phyloP scores from a whole-genome alignment of 2,888 invertebrate species.

The Caradrina clavipalpis region DNA sequence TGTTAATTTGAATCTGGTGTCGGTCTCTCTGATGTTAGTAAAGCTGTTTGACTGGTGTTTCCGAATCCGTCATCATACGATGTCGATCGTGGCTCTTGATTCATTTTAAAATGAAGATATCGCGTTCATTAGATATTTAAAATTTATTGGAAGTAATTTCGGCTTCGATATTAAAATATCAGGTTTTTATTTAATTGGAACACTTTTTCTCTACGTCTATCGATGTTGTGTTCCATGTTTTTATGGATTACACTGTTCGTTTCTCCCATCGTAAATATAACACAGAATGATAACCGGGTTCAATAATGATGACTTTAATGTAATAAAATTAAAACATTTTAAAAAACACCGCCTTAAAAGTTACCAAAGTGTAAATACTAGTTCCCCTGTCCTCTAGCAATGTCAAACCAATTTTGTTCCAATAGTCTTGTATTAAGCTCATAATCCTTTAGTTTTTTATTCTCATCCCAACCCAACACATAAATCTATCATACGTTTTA shows the following conservation, averaged over 20 bases:
- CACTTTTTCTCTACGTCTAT: conserved; percentile 65
- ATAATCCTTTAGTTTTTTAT: conserved; percentile 33
- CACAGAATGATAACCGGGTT: conserved; percentile 13
- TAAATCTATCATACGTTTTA: conserved; percentile 52
- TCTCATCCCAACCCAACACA: conserved; percentile 31
- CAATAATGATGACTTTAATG: conserved; percentile 7
- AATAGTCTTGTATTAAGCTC: conserved; percentile 17
- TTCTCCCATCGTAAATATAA: conserved; percentile 39
- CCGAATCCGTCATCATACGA: conserved; percentile 79
- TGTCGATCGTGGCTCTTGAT: conserved; percentile 76
- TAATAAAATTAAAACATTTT: conserved; percentile 13
- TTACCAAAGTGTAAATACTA: conserved; percentile 6
- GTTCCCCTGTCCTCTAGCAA: conserved; percentile 22
- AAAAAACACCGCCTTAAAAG: not conserved
- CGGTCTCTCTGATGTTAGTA: conserved; percentile 83
- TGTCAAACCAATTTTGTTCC: conserved; percentile 21
- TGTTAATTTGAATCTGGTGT: conserved; percentile 85
- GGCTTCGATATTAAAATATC: conserved; percentile 67
- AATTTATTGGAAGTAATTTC: conserved; percentile 81
- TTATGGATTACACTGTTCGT: conserved; percentile 43
- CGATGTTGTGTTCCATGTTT: conserved; percentile 40
- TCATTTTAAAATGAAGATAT: conserved; percentile 80
- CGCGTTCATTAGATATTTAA: conserved; percentile 81
- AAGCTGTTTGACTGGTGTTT: conserved; percentile 83
- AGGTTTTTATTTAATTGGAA: conserved; percentile 76